phyloP scores from a whole-genome alignment of 2,888 invertebrate genomes.

The Perdita meconis region DNA sequence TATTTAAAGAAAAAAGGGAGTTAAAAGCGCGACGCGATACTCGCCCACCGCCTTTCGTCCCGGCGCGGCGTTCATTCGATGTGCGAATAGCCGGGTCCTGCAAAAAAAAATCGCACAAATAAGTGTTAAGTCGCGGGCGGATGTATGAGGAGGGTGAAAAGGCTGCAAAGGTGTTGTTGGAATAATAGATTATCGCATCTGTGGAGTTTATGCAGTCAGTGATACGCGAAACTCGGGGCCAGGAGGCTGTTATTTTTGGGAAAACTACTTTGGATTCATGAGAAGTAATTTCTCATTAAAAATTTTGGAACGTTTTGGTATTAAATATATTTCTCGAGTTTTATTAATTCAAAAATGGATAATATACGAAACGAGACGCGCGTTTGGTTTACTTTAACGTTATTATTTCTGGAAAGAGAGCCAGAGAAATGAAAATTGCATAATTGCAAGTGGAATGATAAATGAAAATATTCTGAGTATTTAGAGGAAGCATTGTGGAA shows the following conservation, averaged over 20 bases:
- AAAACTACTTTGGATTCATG: no score
- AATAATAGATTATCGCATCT: conserved; percentile 17
- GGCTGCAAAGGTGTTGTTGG: not conserved
- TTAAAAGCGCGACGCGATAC: conserved; percentile 54
- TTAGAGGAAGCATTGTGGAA: not conserved
- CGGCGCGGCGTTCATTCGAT: conserved; percentile 34
- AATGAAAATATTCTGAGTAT: not conserved
- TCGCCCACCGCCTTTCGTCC: conserved; percentile 40
- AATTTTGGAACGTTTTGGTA: no score
- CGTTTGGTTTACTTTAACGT: no score
- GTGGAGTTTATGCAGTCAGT: not conserved
- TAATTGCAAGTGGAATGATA: not conserved
- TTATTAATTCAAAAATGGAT: no score
- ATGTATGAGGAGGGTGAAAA: not conserved
- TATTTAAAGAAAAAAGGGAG: conserved; percentile 57
- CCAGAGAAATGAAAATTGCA: not conserved
- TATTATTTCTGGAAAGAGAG: not conserved
- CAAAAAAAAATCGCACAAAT: conserved; percentile 67
- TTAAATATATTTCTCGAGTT: no score
- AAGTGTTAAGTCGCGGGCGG: conserved; percentile 54
- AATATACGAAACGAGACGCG: no score
- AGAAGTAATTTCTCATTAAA: no score
- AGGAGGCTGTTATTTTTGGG: no score
- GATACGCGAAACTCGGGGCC: no score
- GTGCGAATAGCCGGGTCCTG: conserved; percentile 60